Evolutionary conservation across 2,797 vertebrate species (phyloP).

Genomic region (Pseudomugil gertrudae): DNA sequence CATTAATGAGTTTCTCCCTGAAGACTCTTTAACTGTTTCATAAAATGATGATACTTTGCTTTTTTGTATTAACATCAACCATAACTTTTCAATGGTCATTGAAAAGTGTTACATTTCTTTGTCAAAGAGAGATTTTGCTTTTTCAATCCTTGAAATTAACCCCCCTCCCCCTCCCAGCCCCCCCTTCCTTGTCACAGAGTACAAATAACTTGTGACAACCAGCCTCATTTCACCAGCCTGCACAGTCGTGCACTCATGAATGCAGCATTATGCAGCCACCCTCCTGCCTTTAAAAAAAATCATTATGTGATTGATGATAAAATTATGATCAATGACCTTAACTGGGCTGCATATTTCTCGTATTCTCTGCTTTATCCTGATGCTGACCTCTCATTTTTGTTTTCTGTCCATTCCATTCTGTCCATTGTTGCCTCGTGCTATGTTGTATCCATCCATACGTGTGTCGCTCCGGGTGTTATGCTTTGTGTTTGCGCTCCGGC

Average conservation of each 20-base stretch:
- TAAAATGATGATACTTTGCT: slow-evolving; percentile 24
- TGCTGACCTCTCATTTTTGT: slow-evolving; percentile 75
- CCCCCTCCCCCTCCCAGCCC: slow-evolving; percentile 46
- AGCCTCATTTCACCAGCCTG: slow-evolving; percentile 61
- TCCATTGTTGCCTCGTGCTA: slow-evolving; percentile 68
- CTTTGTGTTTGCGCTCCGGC: slow-evolving; percentile 62
- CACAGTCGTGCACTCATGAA: slow-evolving; percentile 67
- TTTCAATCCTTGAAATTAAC: slow-evolving; percentile 55
- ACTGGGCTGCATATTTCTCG: slow-evolving; percentile 78
- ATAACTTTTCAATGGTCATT: slow-evolving; percentile 2
- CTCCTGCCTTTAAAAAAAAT: slow-evolving; percentile 8
- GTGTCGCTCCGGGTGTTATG: slow-evolving; percentile 55
- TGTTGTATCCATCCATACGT: slow-evolving; percentile 61
- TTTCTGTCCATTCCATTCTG: slow-evolving; percentile 65
- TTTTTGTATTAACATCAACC: slow-evolving; percentile 2
- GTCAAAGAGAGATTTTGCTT: slow-evolving; percentile 56
- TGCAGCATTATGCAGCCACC: slow-evolving; percentile 77
- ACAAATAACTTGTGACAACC: slow-evolving; percentile 70
- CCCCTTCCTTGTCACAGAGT: slow-evolving; percentile 69
- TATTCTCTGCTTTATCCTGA: slow-evolving; percentile 76
- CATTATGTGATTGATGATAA: slow-evolving; percentile 15
- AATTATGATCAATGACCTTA: slow-evolving; percentile 31
- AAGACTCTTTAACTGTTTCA: slow-evolving; percentile 36
- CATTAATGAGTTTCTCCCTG: slow-evolving; percentile 21
- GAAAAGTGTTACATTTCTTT: slow-evolving; percentile 7